These are phyloP conservation scores for Leptopilina myrica DNA, from an alignment of 2,888 invertebrate species.

Conservation along the genomic window DNA sequence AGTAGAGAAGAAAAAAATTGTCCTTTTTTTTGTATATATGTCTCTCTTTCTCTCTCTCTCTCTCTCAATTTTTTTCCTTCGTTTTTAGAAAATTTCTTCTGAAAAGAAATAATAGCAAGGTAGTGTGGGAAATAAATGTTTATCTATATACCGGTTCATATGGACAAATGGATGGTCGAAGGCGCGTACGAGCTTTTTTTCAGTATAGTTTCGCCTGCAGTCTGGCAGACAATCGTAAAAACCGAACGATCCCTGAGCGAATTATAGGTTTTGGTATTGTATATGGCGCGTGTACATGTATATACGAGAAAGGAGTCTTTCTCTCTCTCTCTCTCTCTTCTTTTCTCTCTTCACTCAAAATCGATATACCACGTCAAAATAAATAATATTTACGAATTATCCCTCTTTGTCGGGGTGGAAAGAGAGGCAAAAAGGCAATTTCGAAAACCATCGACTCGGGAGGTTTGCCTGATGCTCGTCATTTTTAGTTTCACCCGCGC, in stretches of 20 bases:
- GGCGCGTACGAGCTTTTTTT: constrained; percentile 51
- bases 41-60: not conserved
- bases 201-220: constrained; percentile 62
- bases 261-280: constrained; percentile 71
- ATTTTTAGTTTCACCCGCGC: constrained; percentile 37
- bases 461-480: constrained; percentile 53
- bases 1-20: not conserved
- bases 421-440: constrained; percentile 50
- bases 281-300: constrained; percentile 58
- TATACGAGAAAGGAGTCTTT: constrained; percentile 34
- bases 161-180: constrained; percentile 42
- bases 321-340: no score
- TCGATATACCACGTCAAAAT: constrained; percentile 63
- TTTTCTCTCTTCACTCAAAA: constrained; percentile 48
- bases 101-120: constrained; percentile 30
- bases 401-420: constrained; percentile 57
- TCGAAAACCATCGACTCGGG: constrained; percentile 56
- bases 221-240: constrained; percentile 76
- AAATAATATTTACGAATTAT: constrained; percentile 67
- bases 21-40: not conserved
- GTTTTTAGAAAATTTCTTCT: constrained; percentile 29
- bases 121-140: constrained; percentile 36
- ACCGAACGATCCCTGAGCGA: constrained; percentile 73
- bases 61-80: not conserved
- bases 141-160: constrained; percentile 50